A percentile compares a stretch with the other conserved stretches of the same genome.
These are phyloP conservation scores for Hecatera dysodea DNA, from an alignment of 2,888 invertebrate genomes.

Conservation along the genomic window DNA sequence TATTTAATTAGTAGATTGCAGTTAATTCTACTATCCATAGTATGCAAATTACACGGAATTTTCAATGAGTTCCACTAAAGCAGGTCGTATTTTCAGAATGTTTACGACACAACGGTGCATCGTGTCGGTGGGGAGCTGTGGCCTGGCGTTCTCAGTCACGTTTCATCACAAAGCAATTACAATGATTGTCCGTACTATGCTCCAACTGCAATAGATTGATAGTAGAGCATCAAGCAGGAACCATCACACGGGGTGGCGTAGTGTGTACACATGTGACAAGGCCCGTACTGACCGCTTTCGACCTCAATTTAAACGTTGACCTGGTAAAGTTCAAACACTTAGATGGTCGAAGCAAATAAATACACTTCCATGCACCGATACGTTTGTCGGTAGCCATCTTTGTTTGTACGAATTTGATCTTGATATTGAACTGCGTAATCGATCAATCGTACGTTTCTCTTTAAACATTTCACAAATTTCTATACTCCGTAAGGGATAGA, in stretches of 20 bases:
- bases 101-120: slow-evolving; percentile 38
- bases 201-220: slow-evolving; percentile 44
- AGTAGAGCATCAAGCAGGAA: slow-evolving; percentile 46
- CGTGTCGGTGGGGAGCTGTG: slow-evolving; percentile 11
- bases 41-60: slow-evolving; percentile 23
- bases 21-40: slow-evolving; percentile 10
- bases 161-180: slow-evolving; percentile 48
- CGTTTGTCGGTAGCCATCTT: slow-evolving; percentile 65
- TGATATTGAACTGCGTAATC: slow-evolving; percentile 58
- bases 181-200: slow-evolving; percentile 48
- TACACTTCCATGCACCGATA: slow-evolving; percentile 57
- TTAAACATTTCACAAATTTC: slow-evolving; percentile 56
- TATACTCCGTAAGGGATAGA: slow-evolving; percentile 50
- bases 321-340: slow-evolving; percentile 79
- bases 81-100: slow-evolving; percentile 33
- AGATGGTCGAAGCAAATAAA: slow-evolving; percentile 65
- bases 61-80: slow-evolving; percentile 12
- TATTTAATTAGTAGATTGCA: slow-evolving; percentile 25
- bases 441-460: slow-evolving; percentile 50
- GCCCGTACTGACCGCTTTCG: slow-evolving; percentile 79
- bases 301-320: slow-evolving; percentile 84
- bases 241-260: slow-evolving; percentile 63
- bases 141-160: slow-evolving; percentile 44
- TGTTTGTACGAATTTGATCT: slow-evolving; percentile 65
- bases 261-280: slow-evolving; percentile 65